Evolutionary conservation across 2,113 vertebrate genomes (phyloP).

Genomic region (Scomber japonicus): DNA sequence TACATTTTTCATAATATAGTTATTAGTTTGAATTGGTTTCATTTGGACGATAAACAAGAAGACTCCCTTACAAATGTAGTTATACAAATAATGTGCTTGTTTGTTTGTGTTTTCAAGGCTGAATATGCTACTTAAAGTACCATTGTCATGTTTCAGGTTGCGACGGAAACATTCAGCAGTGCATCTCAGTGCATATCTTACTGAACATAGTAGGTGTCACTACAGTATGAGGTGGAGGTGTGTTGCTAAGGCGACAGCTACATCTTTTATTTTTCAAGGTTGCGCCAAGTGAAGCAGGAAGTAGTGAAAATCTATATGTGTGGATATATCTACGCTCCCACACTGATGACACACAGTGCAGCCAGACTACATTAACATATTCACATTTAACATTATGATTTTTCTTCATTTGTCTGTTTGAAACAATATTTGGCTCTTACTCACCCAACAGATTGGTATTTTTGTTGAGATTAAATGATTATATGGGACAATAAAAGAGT

Average conservation of each 20-base stretch:
- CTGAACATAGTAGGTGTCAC: background rate
- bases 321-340: background rate
- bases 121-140: background rate
- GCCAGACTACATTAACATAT: background rate
- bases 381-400: background rate
- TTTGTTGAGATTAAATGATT: background rate
- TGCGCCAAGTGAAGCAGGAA: background rate
- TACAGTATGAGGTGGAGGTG: constrained; percentile 23
- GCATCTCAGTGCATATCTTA: background rate
- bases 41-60: too few species aligned
- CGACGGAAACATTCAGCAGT: constrained; percentile 2
- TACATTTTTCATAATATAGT: too few species aligned
- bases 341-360: background rate
- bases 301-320: constrained; percentile 8
- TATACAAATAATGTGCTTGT: background rate
- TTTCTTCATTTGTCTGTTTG: too few species aligned
- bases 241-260: constrained; percentile 49
- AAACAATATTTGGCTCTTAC: background rate
- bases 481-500: background rate
- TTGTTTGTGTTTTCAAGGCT: background rate
- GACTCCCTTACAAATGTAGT: too few species aligned
- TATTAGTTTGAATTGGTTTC: too few species aligned
- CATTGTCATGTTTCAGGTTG: background rate
- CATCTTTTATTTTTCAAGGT: constrained; percentile 21
- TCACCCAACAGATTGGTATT: too few species aligned